Evolutionary conservation across 2,113 vertebrate species (phyloP).

Genomic region (Hemibagrus wyckioides): DNA sequence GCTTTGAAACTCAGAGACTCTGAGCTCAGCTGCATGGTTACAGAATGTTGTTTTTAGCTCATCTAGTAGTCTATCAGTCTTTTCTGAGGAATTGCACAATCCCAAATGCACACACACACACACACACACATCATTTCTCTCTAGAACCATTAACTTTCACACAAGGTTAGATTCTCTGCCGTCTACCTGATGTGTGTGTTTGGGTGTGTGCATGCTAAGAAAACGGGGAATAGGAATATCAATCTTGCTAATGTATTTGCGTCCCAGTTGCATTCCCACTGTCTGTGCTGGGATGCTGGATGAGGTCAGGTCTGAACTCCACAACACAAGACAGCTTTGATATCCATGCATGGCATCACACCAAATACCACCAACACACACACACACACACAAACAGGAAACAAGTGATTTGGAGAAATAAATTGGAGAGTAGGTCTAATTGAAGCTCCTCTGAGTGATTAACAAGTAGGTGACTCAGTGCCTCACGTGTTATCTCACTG

Average conservation of each 20-base stretch:
- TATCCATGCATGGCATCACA: not conserved
- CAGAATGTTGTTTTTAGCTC: constrained; percentile 13
- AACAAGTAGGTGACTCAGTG: constrained; percentile 30
- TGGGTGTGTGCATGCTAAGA: not conserved
- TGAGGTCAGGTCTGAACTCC: not conserved
- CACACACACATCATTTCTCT: constrained; percentile 18
- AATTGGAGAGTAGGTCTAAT: constrained; percentile 11
- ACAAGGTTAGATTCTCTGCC: constrained; percentile 53
- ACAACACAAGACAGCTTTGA: not conserved
- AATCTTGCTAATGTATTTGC: constrained; percentile 31
- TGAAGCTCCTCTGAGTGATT: constrained; percentile 22
- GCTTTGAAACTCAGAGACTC: not conserved
- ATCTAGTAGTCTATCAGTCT: constrained; percentile 4
- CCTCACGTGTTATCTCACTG: not conserved
- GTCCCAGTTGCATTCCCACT: constrained; percentile 11
- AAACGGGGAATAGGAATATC: constrained; percentile 10
- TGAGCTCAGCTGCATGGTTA: constrained; percentile 1
- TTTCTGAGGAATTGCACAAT: not conserved
- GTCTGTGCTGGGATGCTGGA: constrained; percentile 4
- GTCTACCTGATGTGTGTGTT: not conserved
- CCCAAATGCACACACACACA: not conserved
- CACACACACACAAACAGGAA: not conserved
- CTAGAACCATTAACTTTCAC: constrained; percentile 56
- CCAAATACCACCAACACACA: not conserved
- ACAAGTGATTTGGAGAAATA: constrained; percentile 7